Base-by-base conservation (phyloP, 2,797 vertebrate genomes). In the Neoniphon sammara region DNA sequence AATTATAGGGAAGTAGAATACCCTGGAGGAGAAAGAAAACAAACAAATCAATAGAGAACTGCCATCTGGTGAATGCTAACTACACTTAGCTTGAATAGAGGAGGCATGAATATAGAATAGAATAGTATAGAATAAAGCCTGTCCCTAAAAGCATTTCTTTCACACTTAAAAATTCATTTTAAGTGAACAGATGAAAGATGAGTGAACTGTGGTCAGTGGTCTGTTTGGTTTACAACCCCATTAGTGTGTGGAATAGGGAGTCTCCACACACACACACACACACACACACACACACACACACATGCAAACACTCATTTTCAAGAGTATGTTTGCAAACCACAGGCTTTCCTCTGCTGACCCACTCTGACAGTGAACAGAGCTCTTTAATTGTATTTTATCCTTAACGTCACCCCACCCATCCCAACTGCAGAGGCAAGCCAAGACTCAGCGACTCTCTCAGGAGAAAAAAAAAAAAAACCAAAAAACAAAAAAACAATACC, bases 221-320 rank as follows among this genome's bases (percentile, higher is more conserved):
- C 71, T 84, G 70, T 84, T 84, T 85, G 78, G 63, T 76, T 72
- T 34, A 15, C 62, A 78, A 67, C 15, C 39, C 82, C 86, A 88
- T 91, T 85, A 87, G 85, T 72, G 64, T 78, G 76, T 53, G n/a
- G n/a, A n/a, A n/a, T 53, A 70, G 79, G 61, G 39, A 85, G 78
- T 61, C 39, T 36, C 42, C 1, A 18, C 62, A 20, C 57, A 11
- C 36, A 39, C 74, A 64, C 34, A 53, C 21, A 61, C n/a, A 18
- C 62, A 20, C 57, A 11, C 36, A 39, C 74, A 64, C 34, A 53
- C 21, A 61, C 17, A 56, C 34, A 57, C 68, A 58, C 25, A 56
- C 44, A 46, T 20, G 17, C 30, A 14, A 18, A n/a, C 56, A 18
- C 56, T n/a, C 5, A 30, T 15, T n/a, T 34, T 15, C 12, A 27